phyloP scores from a whole-genome alignment of 2,113 vertebrate genomes.

The Psittacula cyanocephala region DNA sequence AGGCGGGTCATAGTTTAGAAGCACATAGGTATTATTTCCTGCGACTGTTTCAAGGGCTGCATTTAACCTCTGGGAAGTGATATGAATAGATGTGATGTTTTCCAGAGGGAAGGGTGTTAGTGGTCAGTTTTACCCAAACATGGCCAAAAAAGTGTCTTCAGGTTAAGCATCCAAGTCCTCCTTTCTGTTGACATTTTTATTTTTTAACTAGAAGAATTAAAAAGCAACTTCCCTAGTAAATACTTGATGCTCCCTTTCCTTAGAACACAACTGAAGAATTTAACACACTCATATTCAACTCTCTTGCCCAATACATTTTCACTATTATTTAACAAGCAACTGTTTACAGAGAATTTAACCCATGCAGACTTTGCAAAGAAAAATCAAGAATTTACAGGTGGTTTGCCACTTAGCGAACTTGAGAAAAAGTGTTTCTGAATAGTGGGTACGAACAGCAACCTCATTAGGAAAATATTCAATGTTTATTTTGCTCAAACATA shows the following conservation, averaged over 20 bases:
- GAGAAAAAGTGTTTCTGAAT: neutral
- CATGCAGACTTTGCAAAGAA: neutral
- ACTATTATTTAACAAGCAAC: neutral
- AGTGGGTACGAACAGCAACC: neutral
- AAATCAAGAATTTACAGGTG: neutral
- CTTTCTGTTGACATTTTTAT: neutral
- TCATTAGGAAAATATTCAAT: neutral
- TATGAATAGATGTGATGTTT: neutral
- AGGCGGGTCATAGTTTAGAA: neutral
- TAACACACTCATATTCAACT: fast-evolving
- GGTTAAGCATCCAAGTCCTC: neutral
- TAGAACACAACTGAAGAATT: neutral
- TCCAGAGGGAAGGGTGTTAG: neutral
- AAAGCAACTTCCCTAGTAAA: neutral
- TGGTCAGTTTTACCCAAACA: neutral
- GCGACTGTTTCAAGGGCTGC: neutral
- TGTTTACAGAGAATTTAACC: neutral
- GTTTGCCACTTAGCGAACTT: neutral
- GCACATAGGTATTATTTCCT: neutral
- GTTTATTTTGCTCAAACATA: neutral
- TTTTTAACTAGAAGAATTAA: neutral
- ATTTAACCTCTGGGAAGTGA: slow-evolving; percentile 1
- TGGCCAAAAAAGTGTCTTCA: neutral
- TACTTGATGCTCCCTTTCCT: neutral
- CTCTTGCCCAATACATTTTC: neutral